These are phyloP conservation scores for Actinia equina DNA, from an alignment of 64 coral and sea anemone species.

Conservation along the genomic window DNA sequence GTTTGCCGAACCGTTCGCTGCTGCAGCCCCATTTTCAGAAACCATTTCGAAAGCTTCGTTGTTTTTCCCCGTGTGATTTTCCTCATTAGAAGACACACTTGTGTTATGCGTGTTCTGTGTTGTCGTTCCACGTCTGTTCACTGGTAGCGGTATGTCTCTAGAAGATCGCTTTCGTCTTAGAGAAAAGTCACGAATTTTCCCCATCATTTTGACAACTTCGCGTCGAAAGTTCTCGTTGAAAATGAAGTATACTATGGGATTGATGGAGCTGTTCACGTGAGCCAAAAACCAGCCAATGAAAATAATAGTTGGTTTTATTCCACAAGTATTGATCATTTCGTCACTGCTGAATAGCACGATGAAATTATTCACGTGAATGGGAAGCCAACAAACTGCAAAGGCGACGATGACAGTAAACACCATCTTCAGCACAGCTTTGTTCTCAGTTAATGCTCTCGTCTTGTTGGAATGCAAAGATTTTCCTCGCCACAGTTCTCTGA, in stretches of 20 bases:
- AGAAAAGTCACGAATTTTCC: background rate
- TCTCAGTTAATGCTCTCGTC: slow-evolving; percentile 21
- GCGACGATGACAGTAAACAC: slow-evolving; percentile 14
- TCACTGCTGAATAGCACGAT: background rate
- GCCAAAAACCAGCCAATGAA: slow-evolving; percentile 61
- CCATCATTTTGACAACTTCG: slow-evolving; percentile 11
- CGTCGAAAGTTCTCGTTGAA: slow-evolving; percentile 44
- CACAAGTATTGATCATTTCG: background rate
- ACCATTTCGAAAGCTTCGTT: slow-evolving; percentile 25
- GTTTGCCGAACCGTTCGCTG: background rate
- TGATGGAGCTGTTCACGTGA: slow-evolving; percentile 43
- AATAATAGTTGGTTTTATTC: background rate
- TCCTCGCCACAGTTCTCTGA: slow-evolving; percentile 41
- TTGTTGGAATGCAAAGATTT: slow-evolving; percentile 16
- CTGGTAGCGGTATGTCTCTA: background rate
- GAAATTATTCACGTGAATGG: slow-evolving; percentile 25
- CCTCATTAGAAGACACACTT: background rate
- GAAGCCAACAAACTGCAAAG: slow-evolving; percentile 51
- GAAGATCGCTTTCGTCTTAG: background rate
- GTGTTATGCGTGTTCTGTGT: background rate
- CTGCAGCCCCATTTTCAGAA: background rate
- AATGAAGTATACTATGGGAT: slow-evolving; percentile 44
- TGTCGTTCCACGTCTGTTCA: background rate
- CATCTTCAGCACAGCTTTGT: slow-evolving; percentile 61
- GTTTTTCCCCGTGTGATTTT: background rate